phyloP scores from a whole-genome alignment of 2,888 invertebrate species.

The Criorhina ranunculi region DNA sequence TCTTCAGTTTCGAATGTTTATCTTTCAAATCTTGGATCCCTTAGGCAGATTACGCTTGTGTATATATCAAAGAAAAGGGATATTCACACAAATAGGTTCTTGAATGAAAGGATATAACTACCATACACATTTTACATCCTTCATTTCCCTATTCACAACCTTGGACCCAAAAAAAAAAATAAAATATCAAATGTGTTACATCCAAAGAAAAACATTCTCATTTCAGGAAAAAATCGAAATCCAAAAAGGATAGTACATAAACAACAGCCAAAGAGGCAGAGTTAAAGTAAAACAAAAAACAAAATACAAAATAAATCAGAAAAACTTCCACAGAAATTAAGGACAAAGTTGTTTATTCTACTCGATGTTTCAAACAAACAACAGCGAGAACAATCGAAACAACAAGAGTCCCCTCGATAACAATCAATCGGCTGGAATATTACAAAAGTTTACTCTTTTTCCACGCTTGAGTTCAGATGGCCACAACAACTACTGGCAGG shows the following conservation, averaged over 20 bases:
- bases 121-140: background rate
- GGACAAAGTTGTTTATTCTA: slow-evolving; percentile 56
- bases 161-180: background rate
- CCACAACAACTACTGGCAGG: background rate
- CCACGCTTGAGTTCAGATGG: slow-evolving; percentile 6
- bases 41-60: too few relatives aligned
- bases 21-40: too few relatives aligned
- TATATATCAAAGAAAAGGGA: too few relatives aligned
- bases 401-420: slow-evolving; percentile 24
- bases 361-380: slow-evolving; percentile 39
- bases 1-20: too few relatives aligned
- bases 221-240: slow-evolving; percentile 1
- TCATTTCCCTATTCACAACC: background rate
- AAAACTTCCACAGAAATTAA: slow-evolving; percentile 27
- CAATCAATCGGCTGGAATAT: slow-evolving; percentile 46
- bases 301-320: background rate
- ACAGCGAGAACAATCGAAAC: slow-evolving; percentile 39
- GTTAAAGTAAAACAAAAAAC: background rate
- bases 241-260: slow-evolving; percentile 49
- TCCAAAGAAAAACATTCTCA: slow-evolving; percentile 7
- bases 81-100: too few relatives aligned
- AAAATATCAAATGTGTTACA: background rate
- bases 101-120: too few relatives aligned
- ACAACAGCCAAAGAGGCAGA: slow-evolving; percentile 16
- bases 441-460: slow-evolving; percentile 52